A percentile compares a stretch with the other conserved stretches of the same genome.
These are phyloP conservation scores for Hypotaenidia okinawae DNA, from an alignment of 2,797 vertebrate species.

Conservation along the genomic window DNA sequence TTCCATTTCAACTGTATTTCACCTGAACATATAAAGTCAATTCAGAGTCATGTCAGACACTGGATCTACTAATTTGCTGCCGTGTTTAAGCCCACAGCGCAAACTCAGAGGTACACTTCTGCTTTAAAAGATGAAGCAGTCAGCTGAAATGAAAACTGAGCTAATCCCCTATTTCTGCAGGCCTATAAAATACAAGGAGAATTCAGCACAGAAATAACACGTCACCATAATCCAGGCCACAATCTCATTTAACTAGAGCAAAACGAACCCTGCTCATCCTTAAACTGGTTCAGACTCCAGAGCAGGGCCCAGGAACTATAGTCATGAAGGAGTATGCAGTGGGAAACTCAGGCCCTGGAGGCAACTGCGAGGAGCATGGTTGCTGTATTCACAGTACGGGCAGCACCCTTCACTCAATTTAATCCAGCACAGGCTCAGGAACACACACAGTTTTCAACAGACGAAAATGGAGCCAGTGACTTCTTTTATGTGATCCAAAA, in stretches of 20 bases:
- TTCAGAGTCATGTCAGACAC: background rate
- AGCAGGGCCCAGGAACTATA: background rate
- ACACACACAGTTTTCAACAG: background rate
- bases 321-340: background rate
- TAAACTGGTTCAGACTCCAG: background rate
- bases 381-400: background rate
- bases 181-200: background rate
- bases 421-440: background rate
- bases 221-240: background rate
- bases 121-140: conserved; percentile 13
- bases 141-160: conserved; percentile 11
- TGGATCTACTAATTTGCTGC: background rate
- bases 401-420: background rate
- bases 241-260: conserved; percentile 27
- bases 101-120: background rate
- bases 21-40: background rate
- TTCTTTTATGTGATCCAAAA: background rate
- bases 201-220: conserved; percentile 30
- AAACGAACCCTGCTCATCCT: background rate
- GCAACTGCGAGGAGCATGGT: background rate
- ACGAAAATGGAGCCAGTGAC: background rate
- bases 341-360: background rate
- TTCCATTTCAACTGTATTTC: background rate
- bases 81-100: background rate
- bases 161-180: conserved; percentile 27